Evolutionary conservation across 2,113 vertebrate species (phyloP).

Genomic region (Albula goreensis): DNA sequence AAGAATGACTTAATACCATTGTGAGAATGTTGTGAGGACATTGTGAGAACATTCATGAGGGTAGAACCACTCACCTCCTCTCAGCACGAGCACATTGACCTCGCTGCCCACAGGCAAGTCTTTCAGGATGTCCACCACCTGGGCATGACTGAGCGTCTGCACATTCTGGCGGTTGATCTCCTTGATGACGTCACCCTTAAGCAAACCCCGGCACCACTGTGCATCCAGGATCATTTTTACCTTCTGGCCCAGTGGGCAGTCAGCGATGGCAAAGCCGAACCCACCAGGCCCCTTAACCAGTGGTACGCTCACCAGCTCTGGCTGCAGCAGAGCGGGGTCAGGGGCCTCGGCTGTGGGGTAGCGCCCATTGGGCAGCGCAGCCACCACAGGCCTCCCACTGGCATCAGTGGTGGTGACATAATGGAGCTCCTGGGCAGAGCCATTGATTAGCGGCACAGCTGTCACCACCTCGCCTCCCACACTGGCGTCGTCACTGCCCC

Average conservation of each 20-base stretch:
- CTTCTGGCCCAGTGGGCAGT: conserved; percentile 92
- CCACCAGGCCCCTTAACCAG: conserved; percentile 93
- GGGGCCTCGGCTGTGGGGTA: conserved; percentile 67
- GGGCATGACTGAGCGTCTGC: conserved; percentile 88
- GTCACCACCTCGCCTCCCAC: conserved; percentile 68
- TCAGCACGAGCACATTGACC: conserved; percentile 86
- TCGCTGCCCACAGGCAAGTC: conserved; percentile 91
- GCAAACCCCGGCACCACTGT: conserved; percentile 93
- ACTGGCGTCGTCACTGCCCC: conserved; percentile 69
- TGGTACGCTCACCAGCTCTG: conserved; percentile 86
- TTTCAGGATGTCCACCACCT: conserved; percentile 97
- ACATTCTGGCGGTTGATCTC: conserved; percentile 95
- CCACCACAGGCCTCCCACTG: conserved; percentile 64
- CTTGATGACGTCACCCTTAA: conserved; percentile 95
- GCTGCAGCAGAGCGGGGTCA: conserved; percentile 82
- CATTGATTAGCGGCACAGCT: conserved; percentile 76
- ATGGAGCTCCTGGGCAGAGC: conserved; percentile 73
- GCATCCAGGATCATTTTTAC: conserved; percentile 98
- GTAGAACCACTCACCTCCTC: conserved; percentile 81
- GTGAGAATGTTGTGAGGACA: neutral
- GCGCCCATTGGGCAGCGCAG: conserved; percentile 73
- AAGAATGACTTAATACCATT: neutral
- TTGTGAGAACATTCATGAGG: too few species aligned
- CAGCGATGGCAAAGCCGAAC: conserved; percentile 95
- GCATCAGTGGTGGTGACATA: conserved; percentile 68